A percentile compares a stretch with the other conserved stretches of the same genome.
These are phyloP conservation scores for Cotesia chilonis DNA, from an alignment of 1,140 invertebrate species.

Conservation along the genomic window DNA sequence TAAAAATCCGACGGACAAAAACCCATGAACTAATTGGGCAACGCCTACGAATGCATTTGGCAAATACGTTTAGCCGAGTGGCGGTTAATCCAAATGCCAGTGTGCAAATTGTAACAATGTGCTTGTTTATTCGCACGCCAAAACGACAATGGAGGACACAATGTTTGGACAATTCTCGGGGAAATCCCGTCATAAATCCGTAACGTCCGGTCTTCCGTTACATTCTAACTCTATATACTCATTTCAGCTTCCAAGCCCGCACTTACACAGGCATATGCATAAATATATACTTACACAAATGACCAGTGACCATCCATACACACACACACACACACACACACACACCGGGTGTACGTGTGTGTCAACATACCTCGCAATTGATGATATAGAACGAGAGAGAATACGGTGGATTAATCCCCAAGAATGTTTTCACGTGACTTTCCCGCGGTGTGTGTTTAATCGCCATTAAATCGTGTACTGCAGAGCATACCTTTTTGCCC, in stretches of 20 bases:
- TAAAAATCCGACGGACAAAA: too few relatives aligned
- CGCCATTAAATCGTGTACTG: conserved; percentile 17
- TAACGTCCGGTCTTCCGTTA: neutral
- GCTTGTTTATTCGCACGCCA: conserved; percentile 19
- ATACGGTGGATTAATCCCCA: conserved; percentile 12
- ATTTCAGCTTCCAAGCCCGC: neutral
- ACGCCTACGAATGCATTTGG: neutral
- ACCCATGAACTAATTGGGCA: conserved; percentile 3
- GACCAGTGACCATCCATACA: too few relatives aligned
- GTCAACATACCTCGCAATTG: conserved; percentile 10
- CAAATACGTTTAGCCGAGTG: conserved; percentile 1
- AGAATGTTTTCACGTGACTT: conserved; percentile 20
- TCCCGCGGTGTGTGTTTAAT: conserved; percentile 18
- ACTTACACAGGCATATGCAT: neutral
- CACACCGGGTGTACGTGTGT: too few relatives aligned
- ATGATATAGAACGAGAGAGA: conserved; percentile 9
- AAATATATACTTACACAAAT: neutral
- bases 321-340: too few relatives aligned
- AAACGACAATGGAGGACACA: conserved; percentile 15
- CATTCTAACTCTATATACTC: neutral
- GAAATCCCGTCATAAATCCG: conserved; percentile 21
- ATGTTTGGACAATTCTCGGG: conserved; percentile 20
- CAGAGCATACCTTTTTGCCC: neutral
- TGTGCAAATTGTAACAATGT: conserved; percentile 11
- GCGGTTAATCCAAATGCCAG: conserved; percentile 22